Conservation (phyloP, 1,140 invertebrate genomes). For the Caenorhabditis tropicalis region DNA sequence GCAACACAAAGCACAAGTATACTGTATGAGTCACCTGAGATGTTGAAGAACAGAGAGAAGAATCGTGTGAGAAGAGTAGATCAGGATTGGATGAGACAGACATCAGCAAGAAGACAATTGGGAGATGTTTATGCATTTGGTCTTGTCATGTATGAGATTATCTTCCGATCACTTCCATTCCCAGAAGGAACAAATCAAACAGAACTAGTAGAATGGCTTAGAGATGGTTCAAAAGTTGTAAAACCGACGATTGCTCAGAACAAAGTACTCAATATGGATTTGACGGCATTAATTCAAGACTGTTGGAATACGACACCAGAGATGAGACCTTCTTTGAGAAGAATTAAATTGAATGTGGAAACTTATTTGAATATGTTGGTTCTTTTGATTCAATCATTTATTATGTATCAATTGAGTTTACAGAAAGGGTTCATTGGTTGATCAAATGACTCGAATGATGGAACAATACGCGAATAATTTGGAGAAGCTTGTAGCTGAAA, state of each 20-base stretch:
- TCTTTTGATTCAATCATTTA: background rate
- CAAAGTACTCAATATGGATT: slow-evolving; percentile 65
- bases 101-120: slow-evolving; percentile 59
- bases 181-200: slow-evolving; percentile 60
- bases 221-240: slow-evolving; percentile 65
- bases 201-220: slow-evolving; percentile 58
- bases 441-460: slow-evolving; percentile 64
- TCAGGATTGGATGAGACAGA: slow-evolving; percentile 60
- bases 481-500: slow-evolving; percentile 88
- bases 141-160: slow-evolving; percentile 72
- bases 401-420: background rate
- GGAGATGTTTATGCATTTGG: slow-evolving; percentile 71
- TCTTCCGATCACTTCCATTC: slow-evolving; percentile 67
- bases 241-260: slow-evolving; percentile 66
- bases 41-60: slow-evolving; percentile 58
- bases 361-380: slow-evolving; percentile 69
- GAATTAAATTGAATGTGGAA: slow-evolving; percentile 70
- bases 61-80: slow-evolving; percentile 53
- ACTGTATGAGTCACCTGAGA: slow-evolving; percentile 57
- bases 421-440: slow-evolving; percentile 58
- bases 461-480: slow-evolving; percentile 87
- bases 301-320: slow-evolving; percentile 70
- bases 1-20: slow-evolving; percentile 63
- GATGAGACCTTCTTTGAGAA: slow-evolving; percentile 65
- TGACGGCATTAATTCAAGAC: slow-evolving; percentile 65